Evolutionary conservation across 2,113 vertebrate species (phyloP), one percentile per base, ranked within the genome.

Genomic region (Pholis gunnellus): DNA sequence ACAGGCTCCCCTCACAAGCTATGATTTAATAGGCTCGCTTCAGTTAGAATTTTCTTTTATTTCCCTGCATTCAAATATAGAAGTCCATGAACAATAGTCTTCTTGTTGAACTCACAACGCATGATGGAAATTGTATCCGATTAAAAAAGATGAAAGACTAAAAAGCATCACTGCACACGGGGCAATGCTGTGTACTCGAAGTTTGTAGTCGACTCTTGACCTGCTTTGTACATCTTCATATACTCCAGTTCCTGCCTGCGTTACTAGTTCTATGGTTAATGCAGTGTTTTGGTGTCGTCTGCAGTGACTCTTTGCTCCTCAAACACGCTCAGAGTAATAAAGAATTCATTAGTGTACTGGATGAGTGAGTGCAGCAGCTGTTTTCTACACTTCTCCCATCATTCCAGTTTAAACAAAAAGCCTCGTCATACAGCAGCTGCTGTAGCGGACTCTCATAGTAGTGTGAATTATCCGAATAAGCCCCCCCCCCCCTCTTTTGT

Each of bases 311-410:
- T 68, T 54, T 48, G 48, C 76, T 77, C 67, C 72, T 70, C 29
- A 67, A 75, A 54, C 67, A 61, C 50, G 38, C 76, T 70, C 46
- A 15, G 3, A 56, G 56, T 63, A 9, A 83, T 90, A 57, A 89
- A 89, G 61, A 76, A 85, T 87, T 88, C 17, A 87, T 81, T 25
- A 14, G 63, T 74, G 0, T 46, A 3, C 9, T 71, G 22, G 20
- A 22, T 70, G 70, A 70, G 48, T 18, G 59, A 59, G 14, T 22
- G 25, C 14, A 40, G 69, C 27, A 40, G 56, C 48, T 10, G 6
- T 5, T 34, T 34, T 34, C 34, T 34, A 34, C 34, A 6, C 34
- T 34, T 34, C 34, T 34, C 34, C 34, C 34, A 34, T 34, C 34
- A 5, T 34, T 79, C 6, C 36, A 31, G 54, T 15, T 69, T 54